Conservation (phyloP, 2,113 vertebrate species). For the Montifringilla adamsi region DNA sequence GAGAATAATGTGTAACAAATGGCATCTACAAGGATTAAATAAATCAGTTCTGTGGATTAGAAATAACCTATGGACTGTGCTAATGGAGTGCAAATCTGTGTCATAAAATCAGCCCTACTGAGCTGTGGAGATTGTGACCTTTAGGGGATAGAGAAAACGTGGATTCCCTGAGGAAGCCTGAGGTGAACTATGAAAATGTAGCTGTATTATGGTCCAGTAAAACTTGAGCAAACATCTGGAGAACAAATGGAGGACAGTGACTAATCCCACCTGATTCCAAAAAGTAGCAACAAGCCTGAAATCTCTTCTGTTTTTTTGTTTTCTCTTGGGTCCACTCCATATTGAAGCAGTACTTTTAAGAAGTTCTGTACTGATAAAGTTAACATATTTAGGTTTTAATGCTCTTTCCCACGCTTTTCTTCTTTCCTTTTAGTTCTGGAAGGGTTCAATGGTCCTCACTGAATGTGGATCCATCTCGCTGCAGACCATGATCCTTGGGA, state of each 20-base stretch:
- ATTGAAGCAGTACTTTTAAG: background rate
- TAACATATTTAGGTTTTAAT: background rate
- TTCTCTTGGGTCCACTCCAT: background rate
- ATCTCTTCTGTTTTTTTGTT: background rate
- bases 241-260: background rate
- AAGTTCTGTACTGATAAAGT: background rate
- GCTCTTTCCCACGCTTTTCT: background rate
- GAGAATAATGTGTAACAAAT: constrained; percentile 69
- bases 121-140: constrained; percentile 34
- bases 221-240: background rate
- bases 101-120: constrained; percentile 39
- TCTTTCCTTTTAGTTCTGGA: background rate
- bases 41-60: constrained; percentile 66
- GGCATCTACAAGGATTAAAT: constrained; percentile 69
- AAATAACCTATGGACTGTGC: constrained; percentile 66
- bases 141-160: background rate
- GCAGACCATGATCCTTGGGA: background rate
- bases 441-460: background rate
- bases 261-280: background rate
- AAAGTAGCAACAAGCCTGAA: background rate
- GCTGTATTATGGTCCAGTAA: background rate
- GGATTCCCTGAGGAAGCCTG: background rate
- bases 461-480: background rate
- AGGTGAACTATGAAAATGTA: constrained; percentile 22
- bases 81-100: constrained; percentile 69